A percentile compares a stretch with the other conserved stretches of the same genome.
Evolutionary conservation across 2,888 invertebrate species (phyloP).

Genomic region (Anorthoa munda): DNA sequence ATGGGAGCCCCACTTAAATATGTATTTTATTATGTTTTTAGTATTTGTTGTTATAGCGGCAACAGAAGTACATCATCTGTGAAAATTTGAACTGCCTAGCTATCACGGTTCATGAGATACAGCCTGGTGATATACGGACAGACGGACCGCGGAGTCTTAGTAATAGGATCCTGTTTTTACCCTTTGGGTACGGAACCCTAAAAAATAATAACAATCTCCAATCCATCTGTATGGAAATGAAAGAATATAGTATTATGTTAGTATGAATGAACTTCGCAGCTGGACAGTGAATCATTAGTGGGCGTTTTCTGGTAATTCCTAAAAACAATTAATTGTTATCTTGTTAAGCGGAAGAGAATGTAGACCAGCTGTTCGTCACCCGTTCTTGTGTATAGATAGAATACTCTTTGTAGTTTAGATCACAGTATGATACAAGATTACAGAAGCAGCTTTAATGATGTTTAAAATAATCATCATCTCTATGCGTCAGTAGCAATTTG

Average conservation of each 20-base stretch:
- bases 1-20: too few relatives aligned
- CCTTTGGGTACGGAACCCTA: too few relatives aligned
- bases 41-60: too few relatives aligned
- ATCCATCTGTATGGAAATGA: neutral
- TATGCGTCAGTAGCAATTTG: too few relatives aligned
- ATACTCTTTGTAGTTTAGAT: neutral
- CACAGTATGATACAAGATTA: too few relatives aligned
- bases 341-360: conserved; percentile 10
- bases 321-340: conserved; percentile 31
- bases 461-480: neutral
- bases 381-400: neutral
- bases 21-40: too few relatives aligned
- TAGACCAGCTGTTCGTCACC: neutral
- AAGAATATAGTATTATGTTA: neutral
- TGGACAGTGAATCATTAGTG: conserved; percentile 29
- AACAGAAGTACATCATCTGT: too few relatives aligned
- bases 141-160: too few relatives aligned
- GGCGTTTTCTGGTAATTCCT: conserved; percentile 37
- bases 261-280: neutral
- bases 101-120: too few relatives aligned
- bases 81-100: too few relatives aligned
- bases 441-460: neutral
- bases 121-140: too few relatives aligned
- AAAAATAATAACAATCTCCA: neutral
- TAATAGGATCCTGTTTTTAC: too few relatives aligned